Conservation (phyloP, 2,888 invertebrate species). For the Caenorhabditis sp. region DNA sequence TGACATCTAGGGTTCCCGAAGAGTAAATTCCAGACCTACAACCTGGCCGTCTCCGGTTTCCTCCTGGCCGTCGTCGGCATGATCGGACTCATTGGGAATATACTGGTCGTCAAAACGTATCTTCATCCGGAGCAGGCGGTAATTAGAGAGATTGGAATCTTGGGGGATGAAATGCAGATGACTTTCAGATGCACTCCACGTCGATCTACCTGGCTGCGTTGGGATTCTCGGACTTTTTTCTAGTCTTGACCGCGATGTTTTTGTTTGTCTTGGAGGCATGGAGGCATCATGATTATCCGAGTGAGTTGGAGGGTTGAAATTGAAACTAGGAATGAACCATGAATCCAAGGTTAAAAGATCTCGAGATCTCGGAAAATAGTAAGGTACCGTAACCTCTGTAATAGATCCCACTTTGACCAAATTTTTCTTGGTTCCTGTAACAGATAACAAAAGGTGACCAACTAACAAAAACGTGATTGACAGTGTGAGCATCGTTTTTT, state of each 20-base stretch:
- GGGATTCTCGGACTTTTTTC: slow-evolving; percentile 80
- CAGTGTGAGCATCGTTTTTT: too few relatives aligned
- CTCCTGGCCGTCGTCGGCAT: slow-evolving; percentile 79
- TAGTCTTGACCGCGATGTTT: slow-evolving; percentile 82
- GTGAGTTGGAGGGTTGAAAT: slow-evolving; percentile 51
- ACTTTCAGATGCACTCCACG: slow-evolving; percentile 76
- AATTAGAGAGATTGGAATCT: background rate
- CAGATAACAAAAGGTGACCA: too few relatives aligned
- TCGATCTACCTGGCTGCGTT: slow-evolving; percentile 81
- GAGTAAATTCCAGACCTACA: slow-evolving; percentile 77
- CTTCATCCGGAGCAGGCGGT: slow-evolving; percentile 67
- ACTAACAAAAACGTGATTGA: too few relatives aligned
- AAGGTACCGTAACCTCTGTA: too few relatives aligned
- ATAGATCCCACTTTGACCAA: too few relatives aligned
- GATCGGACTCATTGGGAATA: slow-evolving; percentile 79
- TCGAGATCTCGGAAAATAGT: too few relatives aligned
- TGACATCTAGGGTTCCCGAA: background rate
- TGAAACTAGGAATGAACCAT: background rate
- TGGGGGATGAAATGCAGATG: background rate
- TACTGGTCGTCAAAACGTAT: slow-evolving; percentile 80
- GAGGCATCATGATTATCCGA: slow-evolving; percentile 81
- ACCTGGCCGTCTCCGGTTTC: slow-evolving; percentile 80
- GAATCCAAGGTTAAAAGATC: background rate
- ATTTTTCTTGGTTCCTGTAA: too few relatives aligned
- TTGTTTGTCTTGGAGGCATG: slow-evolving; percentile 82